These are phyloP conservation scores for Bostrychus sinensis DNA, from an alignment of 2,113 vertebrate genomes.

Conservation along the genomic window DNA sequence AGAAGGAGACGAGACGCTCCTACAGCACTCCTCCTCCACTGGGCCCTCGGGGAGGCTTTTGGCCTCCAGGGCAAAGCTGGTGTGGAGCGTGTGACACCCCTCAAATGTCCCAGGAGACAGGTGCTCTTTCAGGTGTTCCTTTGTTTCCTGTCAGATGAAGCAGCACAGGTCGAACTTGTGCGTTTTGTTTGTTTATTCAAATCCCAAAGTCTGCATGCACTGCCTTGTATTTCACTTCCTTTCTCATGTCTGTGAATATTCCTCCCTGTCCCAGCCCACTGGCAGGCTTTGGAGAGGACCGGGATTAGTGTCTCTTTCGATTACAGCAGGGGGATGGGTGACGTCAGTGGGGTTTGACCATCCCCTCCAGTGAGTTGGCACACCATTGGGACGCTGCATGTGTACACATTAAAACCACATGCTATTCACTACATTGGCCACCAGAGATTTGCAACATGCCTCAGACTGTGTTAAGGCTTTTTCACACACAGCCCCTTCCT, in stretches of 20 bases:
- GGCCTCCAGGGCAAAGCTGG: slow-evolving; percentile 73
- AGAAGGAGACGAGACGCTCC: slow-evolving; percentile 52
- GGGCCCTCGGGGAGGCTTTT: slow-evolving; percentile 60
- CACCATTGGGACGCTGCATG: slow-evolving; percentile 46
- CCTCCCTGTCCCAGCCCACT: slow-evolving; percentile 42
- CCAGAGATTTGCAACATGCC: not conserved
- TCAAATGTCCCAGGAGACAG: slow-evolving; percentile 26
- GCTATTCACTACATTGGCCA: not conserved
- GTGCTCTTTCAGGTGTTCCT: slow-evolving; percentile 2
- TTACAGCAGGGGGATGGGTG: slow-evolving; percentile 72
- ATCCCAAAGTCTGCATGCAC: slow-evolving; percentile 16
- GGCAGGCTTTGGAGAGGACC: slow-evolving; percentile 75
- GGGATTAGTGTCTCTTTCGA: slow-evolving; percentile 82
- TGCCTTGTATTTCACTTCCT: slow-evolving; percentile 35
- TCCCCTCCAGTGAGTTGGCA: slow-evolving; percentile 61
- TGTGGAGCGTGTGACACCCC: slow-evolving; percentile 13
- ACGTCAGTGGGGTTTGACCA: slow-evolving; percentile 71
- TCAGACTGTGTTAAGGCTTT: not conserved
- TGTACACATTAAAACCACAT: slow-evolving; percentile 19
- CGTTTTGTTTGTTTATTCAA: slow-evolving; percentile 11
- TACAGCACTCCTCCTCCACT: slow-evolving; percentile 68
- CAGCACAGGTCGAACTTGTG: slow-evolving; percentile 21
- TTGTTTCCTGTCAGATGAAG: slow-evolving; percentile 10
- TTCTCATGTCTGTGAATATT: slow-evolving; percentile 46
- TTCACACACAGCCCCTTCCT: not conserved